Percentiles rank a stretch among this genome's conserved stretches.
These are phyloP conservation scores for Thermophis baileyi DNA, from an alignment of 2,113 vertebrate species.

Conservation along the genomic window DNA sequence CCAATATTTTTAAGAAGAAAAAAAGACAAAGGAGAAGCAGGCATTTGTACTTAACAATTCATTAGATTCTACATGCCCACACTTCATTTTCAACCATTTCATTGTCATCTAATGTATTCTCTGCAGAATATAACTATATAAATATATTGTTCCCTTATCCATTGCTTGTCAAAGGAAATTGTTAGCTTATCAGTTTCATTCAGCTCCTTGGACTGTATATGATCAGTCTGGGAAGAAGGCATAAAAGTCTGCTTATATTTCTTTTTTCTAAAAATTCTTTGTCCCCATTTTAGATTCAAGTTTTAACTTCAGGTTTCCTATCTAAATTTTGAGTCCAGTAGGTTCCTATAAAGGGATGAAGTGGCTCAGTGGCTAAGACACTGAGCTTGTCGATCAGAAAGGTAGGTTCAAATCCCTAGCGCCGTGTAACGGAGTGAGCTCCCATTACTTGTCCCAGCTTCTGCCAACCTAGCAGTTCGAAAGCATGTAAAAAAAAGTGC, in stretches of 20 bases:
- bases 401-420: no score
- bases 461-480: no score
- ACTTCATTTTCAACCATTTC: slow-evolving; percentile 17
- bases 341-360: no score
- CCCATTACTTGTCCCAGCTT: no score
- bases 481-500: no score
- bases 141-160: slow-evolving; percentile 33
- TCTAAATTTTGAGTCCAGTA: not conserved
- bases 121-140: not conserved
- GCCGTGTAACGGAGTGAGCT: no score
- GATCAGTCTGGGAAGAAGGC: slow-evolving; percentile 9
- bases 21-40: not conserved
- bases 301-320: not conserved
- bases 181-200: slow-evolving; percentile 31
- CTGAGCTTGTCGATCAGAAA: no score
- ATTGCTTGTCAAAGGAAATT: slow-evolving; percentile 43
- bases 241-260: not conserved
- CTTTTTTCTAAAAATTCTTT: not conserved
- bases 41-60: slow-evolving; percentile 30
- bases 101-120: slow-evolving; percentile 32
- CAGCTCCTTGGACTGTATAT: slow-evolving; percentile 19
- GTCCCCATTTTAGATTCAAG: not conserved
- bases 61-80: slow-evolving; percentile 11
- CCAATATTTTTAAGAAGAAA: slow-evolving; percentile 17
- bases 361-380: no score